phyloP scores from a whole-genome alignment of 2,888 invertebrate genomes.

The Syrista parreyssii region DNA sequence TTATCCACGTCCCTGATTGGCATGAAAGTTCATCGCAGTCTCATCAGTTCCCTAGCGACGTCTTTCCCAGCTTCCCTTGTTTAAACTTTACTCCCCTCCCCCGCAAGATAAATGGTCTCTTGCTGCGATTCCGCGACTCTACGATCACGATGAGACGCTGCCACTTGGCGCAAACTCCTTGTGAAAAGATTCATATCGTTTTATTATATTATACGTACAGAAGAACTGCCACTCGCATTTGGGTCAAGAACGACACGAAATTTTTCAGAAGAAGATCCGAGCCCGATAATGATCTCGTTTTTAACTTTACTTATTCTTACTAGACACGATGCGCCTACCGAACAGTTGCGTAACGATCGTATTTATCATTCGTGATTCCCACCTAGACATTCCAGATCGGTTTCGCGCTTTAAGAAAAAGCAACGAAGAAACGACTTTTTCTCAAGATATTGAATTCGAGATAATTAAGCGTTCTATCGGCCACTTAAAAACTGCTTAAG shows the following conservation, averaged over 20 bases:
- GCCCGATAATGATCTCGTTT: background rate
- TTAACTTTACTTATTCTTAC: background rate
- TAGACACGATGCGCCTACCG: background rate
- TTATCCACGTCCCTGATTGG: conserved; percentile 18
- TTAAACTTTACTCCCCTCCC: background rate
- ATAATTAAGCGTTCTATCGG: no score
- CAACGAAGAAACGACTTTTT: no score
- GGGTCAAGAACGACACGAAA: conserved; percentile 34
- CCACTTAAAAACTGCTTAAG: no score
- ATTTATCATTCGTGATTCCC: no score
- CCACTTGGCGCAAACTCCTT: background rate
- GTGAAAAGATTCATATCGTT: conserved; percentile 4
- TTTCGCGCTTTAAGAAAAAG: no score
- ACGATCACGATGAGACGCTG: background rate
- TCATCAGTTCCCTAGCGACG: conserved; percentile 24
- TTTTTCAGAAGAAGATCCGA: conserved; percentile 17
- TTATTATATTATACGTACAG: conserved; percentile 12
- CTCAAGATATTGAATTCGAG: no score
- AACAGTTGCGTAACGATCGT: no score
- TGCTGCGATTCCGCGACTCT: background rate
- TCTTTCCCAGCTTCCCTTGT: no score
- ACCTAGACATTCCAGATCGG: no score
- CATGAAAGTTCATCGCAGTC: conserved; percentile 36
- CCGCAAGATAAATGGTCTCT: background rate
- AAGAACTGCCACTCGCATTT: conserved; percentile 20